A percentile compares a stretch with the other conserved stretches of the same genome.
Conservation (phyloP, 1,140 invertebrate species). For the Lepidostoma basale region DNA sequence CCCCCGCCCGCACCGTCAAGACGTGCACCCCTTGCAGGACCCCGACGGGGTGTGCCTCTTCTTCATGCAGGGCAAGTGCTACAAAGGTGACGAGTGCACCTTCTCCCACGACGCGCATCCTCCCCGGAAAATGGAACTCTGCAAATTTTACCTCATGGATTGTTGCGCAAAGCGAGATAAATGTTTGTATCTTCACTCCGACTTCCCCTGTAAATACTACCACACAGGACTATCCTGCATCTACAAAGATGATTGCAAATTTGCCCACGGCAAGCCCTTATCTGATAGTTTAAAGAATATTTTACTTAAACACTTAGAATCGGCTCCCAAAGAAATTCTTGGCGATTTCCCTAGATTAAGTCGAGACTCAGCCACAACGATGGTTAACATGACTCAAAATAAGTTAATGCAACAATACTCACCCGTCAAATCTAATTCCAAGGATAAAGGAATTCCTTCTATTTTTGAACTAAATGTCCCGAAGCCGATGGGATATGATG, state of each 20-base stretch:
- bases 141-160: slow-evolving; percentile 96
- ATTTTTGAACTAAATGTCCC: slow-evolving; percentile 64
- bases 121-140: slow-evolving; percentile 89
- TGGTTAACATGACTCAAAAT: slow-evolving; percentile 73
- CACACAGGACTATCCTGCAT: slow-evolving; percentile 90
- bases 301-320: slow-evolving; percentile 83
- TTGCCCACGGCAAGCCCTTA: slow-evolving; percentile 86
- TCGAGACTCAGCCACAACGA: slow-evolving; percentile 73
- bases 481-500: slow-evolving; percentile 53
- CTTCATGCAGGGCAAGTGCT: slow-evolving; percentile 88
- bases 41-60: slow-evolving; percentile 75
- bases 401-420: slow-evolving; percentile 65
- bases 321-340: slow-evolving; percentile 87
- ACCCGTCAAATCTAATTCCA: slow-evolving; percentile 50
- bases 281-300: slow-evolving; percentile 73
- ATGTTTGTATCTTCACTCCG: slow-evolving; percentile 95
- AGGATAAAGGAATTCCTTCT: slow-evolving; percentile 58
- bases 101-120: slow-evolving; percentile 87
- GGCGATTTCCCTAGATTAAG: slow-evolving; percentile 84
- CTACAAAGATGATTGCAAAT: slow-evolving; percentile 85
- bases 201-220: slow-evolving; percentile 97
- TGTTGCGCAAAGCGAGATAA: slow-evolving; percentile 95
- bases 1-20: slow-evolving; percentile 48
- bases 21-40: slow-evolving; percentile 64
- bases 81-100: slow-evolving; percentile 73